Evolutionary conservation across 2,888 invertebrate genomes (phyloP).

Genomic region (Thera britannica): DNA sequence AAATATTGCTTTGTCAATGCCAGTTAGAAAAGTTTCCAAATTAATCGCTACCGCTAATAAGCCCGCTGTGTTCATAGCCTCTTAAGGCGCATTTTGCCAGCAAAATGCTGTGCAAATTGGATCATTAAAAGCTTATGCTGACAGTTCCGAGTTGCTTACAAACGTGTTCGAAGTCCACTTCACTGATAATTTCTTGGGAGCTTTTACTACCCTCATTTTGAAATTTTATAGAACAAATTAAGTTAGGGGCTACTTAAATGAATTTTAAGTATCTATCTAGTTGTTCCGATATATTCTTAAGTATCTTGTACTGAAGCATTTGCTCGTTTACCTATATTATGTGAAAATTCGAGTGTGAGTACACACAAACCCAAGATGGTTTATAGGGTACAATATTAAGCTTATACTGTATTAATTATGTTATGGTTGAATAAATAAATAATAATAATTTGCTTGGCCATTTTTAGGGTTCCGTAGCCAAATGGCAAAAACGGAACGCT

Average conservation of each 20-base stretch:
- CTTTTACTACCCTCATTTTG: constrained; percentile 29
- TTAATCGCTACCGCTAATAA: too few species aligned
- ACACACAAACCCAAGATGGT: too few species aligned
- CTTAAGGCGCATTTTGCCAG: constrained; percentile 50
- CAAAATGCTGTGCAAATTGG: constrained; percentile 66
- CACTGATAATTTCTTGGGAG: constrained; percentile 44
- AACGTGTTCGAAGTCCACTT: constrained; percentile 52
- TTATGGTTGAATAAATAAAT: too few species aligned
- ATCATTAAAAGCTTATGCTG: constrained; percentile 69
- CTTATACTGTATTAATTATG: too few species aligned
- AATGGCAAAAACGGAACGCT: too few species aligned
- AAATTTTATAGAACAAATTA: constrained; percentile 27
- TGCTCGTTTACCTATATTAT: too few species aligned
- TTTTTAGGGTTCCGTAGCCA: too few species aligned
- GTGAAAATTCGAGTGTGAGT: too few species aligned
- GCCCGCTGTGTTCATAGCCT: constrained; percentile 10
- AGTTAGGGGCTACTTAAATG: constrained; percentile 1
- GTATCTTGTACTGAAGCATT: neutral
- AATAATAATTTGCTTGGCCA: too few species aligned
- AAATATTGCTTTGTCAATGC: too few species aligned
- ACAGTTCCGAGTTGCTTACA: constrained; percentile 66
- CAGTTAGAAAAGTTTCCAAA: neutral
- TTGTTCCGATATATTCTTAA: neutral
- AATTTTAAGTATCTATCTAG: neutral
- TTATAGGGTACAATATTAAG: too few species aligned